Evolutionary conservation across 2,113 vertebrate species (phyloP).

Genomic region (Corythaixoides concolor): DNA sequence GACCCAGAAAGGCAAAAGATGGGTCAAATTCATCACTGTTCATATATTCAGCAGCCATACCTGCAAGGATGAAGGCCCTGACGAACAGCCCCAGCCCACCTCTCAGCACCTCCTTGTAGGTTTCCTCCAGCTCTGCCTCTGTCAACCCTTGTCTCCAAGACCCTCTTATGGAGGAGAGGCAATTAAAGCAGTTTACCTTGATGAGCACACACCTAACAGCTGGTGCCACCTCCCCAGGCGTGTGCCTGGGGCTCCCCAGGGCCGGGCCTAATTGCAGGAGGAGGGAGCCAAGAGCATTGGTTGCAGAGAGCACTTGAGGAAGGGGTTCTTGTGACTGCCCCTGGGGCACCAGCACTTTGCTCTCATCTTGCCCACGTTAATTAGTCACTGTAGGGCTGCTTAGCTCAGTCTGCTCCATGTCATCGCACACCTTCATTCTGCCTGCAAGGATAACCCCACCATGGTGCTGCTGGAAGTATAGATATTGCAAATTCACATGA

Average conservation of each 20-base stretch:
- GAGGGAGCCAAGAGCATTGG: not conserved
- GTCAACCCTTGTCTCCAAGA: fast-evolving
- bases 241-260: not conserved
- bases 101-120: fast-evolving
- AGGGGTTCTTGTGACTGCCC: not conserved
- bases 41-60: fast-evolving
- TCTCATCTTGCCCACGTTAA: fast-evolving
- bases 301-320: not conserved
- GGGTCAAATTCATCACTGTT: fast-evolving
- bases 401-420: fast-evolving
- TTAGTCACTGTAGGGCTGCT: not conserved
- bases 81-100: fast-evolving
- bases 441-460: not conserved
- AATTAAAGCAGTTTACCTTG: fast-evolving
- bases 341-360: no score
- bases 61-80: fast-evolving
- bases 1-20: not conserved
- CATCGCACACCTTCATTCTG: not conserved
- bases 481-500: not conserved
- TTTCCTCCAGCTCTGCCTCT: fast-evolving
- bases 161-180: fast-evolving
- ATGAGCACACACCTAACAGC: not conserved
- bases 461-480: fast-evolving
- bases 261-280: not conserved
- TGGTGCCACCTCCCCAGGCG: not conserved